These are phyloP conservation scores for Camelus bactrianus DNA, from an alignment of 2,113 vertebrate species.

Conservation along the genomic window DNA sequence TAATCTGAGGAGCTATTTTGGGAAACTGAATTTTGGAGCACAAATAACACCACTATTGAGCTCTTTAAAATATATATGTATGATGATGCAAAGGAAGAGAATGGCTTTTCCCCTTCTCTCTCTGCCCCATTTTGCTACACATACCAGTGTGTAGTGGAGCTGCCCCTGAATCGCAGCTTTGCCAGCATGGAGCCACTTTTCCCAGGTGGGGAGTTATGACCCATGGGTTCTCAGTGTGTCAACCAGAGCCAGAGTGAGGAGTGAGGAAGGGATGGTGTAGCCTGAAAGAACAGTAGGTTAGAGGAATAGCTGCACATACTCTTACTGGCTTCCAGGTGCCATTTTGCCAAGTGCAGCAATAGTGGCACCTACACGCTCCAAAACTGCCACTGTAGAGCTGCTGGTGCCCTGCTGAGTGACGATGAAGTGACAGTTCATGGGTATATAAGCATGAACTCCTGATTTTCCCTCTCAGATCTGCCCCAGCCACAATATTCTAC, in stretches of 20 bases:
- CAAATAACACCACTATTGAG: neutral
- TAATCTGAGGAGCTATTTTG: neutral
- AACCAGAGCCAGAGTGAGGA: neutral
- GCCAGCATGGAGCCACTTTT: neutral
- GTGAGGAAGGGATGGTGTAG: neutral
- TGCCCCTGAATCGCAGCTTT: neutral
- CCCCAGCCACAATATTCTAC: neutral
- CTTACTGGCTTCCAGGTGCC: neutral
- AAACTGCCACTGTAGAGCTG: neutral
- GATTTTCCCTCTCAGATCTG: neutral
- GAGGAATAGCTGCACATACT: neutral
- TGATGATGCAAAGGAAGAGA: neutral
- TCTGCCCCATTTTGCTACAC: neutral
- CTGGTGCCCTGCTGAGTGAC: neutral
- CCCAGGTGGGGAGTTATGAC: neutral
- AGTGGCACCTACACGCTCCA: neutral
- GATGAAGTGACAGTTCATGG: no score
- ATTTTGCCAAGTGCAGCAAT: neutral
- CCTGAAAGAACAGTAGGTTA: neutral
- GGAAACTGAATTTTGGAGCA: neutral
- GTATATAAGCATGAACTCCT: neutral
- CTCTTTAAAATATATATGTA: neutral
- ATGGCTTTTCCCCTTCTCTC: neutral
- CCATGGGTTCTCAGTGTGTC: neutral
- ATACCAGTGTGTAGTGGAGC: rapidly evolving